These are phyloP conservation scores for Neotoxoptera formosana DNA, from an alignment of 1,140 invertebrate genomes.

Conservation along the genomic window DNA sequence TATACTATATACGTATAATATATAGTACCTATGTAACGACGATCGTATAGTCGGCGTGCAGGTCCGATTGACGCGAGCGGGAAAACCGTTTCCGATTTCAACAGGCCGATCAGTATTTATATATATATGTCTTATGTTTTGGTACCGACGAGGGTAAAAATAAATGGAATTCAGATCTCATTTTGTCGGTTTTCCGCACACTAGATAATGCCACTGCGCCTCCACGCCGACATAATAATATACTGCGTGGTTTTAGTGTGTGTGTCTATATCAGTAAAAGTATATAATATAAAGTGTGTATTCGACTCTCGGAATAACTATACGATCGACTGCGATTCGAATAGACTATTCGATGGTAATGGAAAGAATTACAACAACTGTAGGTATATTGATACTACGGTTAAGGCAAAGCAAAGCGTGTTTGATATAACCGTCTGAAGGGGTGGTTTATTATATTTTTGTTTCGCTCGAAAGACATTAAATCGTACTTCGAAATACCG, in stretches of 20 bases:
- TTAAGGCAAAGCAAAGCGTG: background rate
- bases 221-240: too few species aligned
- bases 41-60: background rate
- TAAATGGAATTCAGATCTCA: conserved; percentile 8
- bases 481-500: background rate
- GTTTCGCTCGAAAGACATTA: background rate
- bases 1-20: too few species aligned
- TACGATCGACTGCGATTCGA: too few species aligned
- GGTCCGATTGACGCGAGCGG: background rate
- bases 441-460: background rate
- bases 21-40: background rate
- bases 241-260: background rate
- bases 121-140: background rate
- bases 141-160: background rate
- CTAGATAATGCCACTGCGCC: background rate
- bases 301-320: background rate
- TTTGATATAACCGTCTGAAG: background rate
- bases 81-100: background rate
- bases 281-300: background rate
- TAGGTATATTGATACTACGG: background rate
- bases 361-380: background rate
- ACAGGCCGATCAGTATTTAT: background rate
- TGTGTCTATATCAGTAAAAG: background rate
- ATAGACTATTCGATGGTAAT: background rate
- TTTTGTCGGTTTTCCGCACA: background rate